Percentiles rank a stretch among this genome's conserved stretches.
phyloP scores from a whole-genome alignment of 2,113 vertebrate genomes.

The Genyomyrus donnyi region DNA sequence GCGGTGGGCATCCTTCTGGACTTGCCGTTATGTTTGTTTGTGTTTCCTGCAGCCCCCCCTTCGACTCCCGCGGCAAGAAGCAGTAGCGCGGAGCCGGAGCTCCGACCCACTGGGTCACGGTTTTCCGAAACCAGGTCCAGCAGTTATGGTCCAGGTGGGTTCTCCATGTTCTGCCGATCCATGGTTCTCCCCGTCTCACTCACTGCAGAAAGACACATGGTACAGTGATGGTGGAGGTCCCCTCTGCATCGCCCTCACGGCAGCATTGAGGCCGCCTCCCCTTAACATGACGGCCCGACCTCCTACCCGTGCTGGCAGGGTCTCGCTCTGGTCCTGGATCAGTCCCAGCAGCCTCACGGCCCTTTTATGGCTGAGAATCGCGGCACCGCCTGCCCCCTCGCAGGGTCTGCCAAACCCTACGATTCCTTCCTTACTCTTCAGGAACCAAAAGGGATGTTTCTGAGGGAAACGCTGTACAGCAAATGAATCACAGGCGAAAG shows the following conservation, averaged over 20 bases:
- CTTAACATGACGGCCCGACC: not conserved
- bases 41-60: not conserved
- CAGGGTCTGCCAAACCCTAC: conserved; percentile 38
- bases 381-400: conserved; percentile 40
- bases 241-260: conserved; percentile 30
- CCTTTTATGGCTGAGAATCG: conserved; percentile 38
- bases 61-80: not conserved
- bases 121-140: not conserved
- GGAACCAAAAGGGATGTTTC: conserved; percentile 12
- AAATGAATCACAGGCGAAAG: not conserved
- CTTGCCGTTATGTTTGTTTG: not conserved
- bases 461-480: conserved; percentile 7
- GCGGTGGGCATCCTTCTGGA: not conserved
- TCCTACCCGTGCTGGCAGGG: conserved; percentile 26
- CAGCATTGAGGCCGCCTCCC: conserved; percentile 40
- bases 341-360: conserved; percentile 31
- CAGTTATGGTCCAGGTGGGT: not conserved
- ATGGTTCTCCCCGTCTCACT: not conserved
- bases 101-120: not conserved
- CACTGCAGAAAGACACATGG: not conserved
- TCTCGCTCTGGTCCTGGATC: conserved; percentile 31
- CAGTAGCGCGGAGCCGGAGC: not conserved
- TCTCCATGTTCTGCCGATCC: not conserved
- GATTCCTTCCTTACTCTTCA: conserved; percentile 27
- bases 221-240: not conserved